phyloP scores from a whole-genome alignment of 2,113 vertebrate species.

The Chrysemys picta region DNA sequence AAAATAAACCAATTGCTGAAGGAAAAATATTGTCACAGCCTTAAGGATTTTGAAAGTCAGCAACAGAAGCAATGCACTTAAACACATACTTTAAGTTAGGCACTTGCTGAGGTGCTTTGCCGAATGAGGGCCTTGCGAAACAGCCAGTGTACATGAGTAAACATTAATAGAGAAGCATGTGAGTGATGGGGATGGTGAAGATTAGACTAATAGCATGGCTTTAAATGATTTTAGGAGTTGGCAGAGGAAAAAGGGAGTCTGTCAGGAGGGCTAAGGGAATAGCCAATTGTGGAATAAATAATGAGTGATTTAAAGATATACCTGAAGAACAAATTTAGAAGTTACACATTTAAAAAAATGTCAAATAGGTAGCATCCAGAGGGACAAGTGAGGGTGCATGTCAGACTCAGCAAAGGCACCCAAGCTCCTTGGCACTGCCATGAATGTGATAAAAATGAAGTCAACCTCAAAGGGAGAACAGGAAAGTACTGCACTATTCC shows the following conservation, averaged over 20 bases:
- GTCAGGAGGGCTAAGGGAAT: background rate
- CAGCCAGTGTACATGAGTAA: background rate
- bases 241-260: background rate
- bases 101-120: background rate
- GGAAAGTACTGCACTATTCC: background rate
- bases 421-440: background rate
- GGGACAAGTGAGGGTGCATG: background rate
- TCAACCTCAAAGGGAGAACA: background rate
- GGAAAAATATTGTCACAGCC: background rate
- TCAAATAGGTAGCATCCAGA: background rate
- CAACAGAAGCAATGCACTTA: background rate
- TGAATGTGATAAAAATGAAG: background rate
- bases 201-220: background rate
- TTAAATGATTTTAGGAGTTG: background rate
- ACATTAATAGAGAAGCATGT: background rate
- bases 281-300: background rate
- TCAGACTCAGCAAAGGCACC: background rate
- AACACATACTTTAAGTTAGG: background rate
- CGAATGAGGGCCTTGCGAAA: background rate
- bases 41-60: slow-evolving; percentile 1
- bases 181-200: background rate
- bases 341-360: background rate
- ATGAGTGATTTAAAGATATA: background rate
- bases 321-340: background rate
- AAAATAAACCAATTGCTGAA: background rate